Percentiles rank a stretch among this genome's conserved stretches.
phyloP scores from a whole-genome alignment of 2,797 vertebrate species.

The Anomalospiza imberbis region DNA sequence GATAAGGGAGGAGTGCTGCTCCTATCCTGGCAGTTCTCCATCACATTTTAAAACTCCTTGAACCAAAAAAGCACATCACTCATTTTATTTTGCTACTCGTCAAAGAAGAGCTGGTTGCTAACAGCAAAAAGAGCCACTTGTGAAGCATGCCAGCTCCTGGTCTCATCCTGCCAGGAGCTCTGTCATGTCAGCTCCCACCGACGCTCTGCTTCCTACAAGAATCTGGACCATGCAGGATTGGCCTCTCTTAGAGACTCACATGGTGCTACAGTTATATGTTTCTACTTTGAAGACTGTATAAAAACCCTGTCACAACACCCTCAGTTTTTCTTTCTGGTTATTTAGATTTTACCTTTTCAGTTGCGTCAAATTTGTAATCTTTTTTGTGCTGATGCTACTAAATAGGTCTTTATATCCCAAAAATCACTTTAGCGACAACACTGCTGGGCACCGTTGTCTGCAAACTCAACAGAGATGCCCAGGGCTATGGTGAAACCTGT shows the following conservation, averaged over 20 bases:
- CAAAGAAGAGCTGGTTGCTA: slow-evolving; percentile 48
- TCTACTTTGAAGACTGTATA: not conserved
- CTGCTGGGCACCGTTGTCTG: not conserved
- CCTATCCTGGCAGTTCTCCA: slow-evolving; percentile 44
- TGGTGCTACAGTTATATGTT: not conserved
- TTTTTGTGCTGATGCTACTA: not conserved
- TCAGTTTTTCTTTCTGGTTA: not conserved
- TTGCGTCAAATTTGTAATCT: not conserved
- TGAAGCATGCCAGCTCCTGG: slow-evolving; percentile 48
- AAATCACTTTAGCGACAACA: not conserved
- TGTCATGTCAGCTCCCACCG: slow-evolving; percentile 11
- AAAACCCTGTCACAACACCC: not conserved
- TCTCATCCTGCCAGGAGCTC: slow-evolving; percentile 49
- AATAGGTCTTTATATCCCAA: not conserved
- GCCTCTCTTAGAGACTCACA: not conserved
- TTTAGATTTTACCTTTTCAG: not conserved
- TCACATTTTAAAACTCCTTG: slow-evolving; percentile 37
- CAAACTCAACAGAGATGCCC: not conserved
- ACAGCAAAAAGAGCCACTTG: slow-evolving; percentile 62
- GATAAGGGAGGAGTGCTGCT: slow-evolving; percentile 31
- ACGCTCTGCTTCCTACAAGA: slow-evolving; percentile 20
- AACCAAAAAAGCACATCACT: slow-evolving; percentile 63
- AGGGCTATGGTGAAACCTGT: not conserved
- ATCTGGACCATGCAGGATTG: not conserved
- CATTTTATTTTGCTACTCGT: slow-evolving; percentile 39